Percentiles rank a stretch among this genome's conserved stretches.
These are phyloP conservation scores for Dryobota labecula DNA, from an alignment of 2,888 invertebrate genomes.

Conservation along the genomic window DNA sequence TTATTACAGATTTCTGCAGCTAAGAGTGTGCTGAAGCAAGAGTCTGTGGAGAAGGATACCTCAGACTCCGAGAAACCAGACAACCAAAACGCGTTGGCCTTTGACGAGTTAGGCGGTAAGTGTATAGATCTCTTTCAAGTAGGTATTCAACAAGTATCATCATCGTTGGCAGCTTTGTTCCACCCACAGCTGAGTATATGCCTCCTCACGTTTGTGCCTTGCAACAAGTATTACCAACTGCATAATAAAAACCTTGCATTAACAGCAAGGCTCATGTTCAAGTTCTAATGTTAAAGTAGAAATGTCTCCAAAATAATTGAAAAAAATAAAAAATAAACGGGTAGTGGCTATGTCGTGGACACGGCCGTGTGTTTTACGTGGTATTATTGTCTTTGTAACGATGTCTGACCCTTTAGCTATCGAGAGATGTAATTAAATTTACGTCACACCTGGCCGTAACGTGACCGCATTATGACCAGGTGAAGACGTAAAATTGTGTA, in stretches of 20 bases:
- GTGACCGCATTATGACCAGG: too few species aligned
- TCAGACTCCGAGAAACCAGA: slow-evolving; percentile 84
- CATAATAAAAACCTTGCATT: neutral
- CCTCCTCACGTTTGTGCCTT: too few species aligned
- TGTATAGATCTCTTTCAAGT: slow-evolving; percentile 23
- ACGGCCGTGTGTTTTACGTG: too few species aligned
- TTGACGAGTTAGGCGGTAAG: slow-evolving; percentile 88
- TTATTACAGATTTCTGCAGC: slow-evolving; percentile 77
- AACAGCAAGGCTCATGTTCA: too few species aligned
- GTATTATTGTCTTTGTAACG: too few species aligned
- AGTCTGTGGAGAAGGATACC: slow-evolving; percentile 79
- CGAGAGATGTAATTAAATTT: too few species aligned
- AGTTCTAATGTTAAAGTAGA: neutral
- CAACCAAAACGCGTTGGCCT: slow-evolving; percentile 77
- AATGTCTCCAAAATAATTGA: slow-evolving; percentile 1
- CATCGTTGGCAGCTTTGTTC: neutral
- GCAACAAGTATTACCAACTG: neutral
- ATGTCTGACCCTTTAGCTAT: too few species aligned
- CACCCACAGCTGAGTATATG: too few species aligned
- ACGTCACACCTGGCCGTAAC: too few species aligned
- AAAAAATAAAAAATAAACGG: too few species aligned
- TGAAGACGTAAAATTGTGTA: too few species aligned
- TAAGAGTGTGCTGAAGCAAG: slow-evolving; percentile 77
- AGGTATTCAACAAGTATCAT: neutral
- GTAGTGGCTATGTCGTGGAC: too few species aligned